Percentiles rank a stretch among this genome's conserved stretches.
Evolutionary conservation across 2,113 vertebrate genomes (phyloP).

Genomic region (Struthidea cinerea): DNA sequence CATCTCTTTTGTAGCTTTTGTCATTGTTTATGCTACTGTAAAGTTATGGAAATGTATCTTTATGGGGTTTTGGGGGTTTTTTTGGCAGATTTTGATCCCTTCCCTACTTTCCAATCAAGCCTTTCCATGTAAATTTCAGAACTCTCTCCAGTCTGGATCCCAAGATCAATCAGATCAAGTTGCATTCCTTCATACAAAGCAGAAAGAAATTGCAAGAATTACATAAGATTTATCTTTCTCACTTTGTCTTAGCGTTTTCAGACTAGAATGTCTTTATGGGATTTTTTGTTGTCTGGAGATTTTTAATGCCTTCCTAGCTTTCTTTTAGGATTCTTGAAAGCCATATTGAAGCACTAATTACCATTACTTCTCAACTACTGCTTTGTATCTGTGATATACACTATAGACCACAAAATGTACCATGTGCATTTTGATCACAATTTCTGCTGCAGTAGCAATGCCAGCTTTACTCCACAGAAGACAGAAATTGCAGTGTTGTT

Average conservation of each 20-base stretch:
- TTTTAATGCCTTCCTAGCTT: neutral
- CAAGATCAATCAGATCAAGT: neutral
- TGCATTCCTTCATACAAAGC: neutral
- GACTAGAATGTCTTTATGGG: neutral
- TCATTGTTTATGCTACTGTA: neutral
- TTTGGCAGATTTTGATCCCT: neutral
- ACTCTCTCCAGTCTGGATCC: fast-evolving
- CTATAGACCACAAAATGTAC: neutral
- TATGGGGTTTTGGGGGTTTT: neutral
- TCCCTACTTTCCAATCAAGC: neutral
- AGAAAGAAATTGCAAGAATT: neutral
- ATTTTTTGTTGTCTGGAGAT: neutral
- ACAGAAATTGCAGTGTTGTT: neutral
- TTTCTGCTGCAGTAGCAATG: neutral
- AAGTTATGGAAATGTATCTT: neutral
- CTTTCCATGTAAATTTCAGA: neutral
- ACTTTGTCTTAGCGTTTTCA: neutral
- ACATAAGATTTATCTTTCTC: neutral
- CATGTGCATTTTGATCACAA: neutral
- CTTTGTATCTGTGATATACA: neutral
- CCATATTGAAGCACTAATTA: neutral
- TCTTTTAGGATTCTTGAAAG: neutral
- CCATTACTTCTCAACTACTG: neutral
- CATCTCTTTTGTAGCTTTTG: neutral
- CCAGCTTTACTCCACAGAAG: neutral